A percentile compares a stretch with the other conserved stretches of the same genome.
Conservation (phyloP, 2,113 vertebrate species). For the Bufo gargarizans region DNA sequence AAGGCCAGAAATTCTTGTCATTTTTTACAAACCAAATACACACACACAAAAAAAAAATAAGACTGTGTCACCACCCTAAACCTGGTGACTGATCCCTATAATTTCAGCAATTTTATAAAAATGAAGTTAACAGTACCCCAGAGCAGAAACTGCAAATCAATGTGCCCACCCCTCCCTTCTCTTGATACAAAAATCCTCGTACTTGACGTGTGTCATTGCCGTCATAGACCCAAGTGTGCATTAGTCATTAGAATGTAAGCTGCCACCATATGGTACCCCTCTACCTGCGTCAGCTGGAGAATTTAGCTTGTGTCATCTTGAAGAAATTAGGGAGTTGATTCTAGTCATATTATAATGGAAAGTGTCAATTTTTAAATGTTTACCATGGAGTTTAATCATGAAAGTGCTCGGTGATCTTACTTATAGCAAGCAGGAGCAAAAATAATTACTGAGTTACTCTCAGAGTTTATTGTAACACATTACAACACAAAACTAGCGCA, state of each 20-base stretch:
- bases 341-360: slow-evolving; percentile 26
- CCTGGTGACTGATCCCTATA: neutral
- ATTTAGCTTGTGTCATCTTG: slow-evolving; percentile 8
- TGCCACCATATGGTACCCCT: slow-evolving; percentile 16
- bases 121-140: neutral
- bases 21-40: too few species aligned
- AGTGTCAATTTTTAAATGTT: slow-evolving; percentile 40
- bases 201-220: slow-evolving; percentile 19
- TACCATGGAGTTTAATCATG: neutral
- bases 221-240: slow-evolving; percentile 26
- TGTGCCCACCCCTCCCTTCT: neutral
- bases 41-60: too few species aligned
- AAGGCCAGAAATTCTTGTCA: too few species aligned
- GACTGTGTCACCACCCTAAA: too few species aligned
- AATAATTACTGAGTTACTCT: neutral
- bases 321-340: slow-evolving; percentile 15
- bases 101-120: neutral
- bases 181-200: neutral
- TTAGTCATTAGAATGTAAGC: slow-evolving; percentile 24
- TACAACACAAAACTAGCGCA: neutral
- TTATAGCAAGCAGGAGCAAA: neutral
- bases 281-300: slow-evolving; percentile 38
- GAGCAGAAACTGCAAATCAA: neutral
- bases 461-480: neutral
- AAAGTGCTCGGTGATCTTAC: neutral